phyloP scores from a whole-genome alignment of 2,113 vertebrate species.

The Chloropsis cyanopogon region DNA sequence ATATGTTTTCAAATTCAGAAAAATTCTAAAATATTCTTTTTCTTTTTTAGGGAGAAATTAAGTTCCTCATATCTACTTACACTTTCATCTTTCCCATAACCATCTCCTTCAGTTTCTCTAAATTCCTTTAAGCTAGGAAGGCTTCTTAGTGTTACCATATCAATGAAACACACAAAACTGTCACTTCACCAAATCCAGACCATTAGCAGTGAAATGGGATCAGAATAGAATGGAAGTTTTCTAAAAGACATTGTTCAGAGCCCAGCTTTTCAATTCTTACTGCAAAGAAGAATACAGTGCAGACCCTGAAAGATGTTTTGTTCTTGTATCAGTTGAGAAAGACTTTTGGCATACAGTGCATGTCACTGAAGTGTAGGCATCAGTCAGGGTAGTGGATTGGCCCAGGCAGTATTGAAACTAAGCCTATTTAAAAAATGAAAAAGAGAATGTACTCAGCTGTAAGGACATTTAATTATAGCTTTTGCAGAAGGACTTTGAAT shows the following conservation, averaged over 20 bases:
- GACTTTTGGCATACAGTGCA: background rate
- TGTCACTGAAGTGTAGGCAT: background rate
- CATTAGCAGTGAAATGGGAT: background rate
- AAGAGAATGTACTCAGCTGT: background rate
- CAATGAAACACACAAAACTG: background rate
- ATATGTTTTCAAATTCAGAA: background rate
- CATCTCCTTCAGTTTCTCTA: background rate
- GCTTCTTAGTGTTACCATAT: background rate
- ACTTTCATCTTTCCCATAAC: background rate
- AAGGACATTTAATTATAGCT: slow-evolving; percentile 54
- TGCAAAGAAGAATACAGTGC: background rate
- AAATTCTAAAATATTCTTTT: background rate
- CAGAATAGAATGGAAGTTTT: background rate
- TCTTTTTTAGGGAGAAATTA: background rate
- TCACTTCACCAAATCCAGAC: background rate
- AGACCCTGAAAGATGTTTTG: background rate
- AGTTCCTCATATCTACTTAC: background rate
- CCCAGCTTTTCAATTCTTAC: background rate
- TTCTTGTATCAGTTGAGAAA: background rate
- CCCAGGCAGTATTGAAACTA: background rate
- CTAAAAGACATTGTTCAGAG: background rate
- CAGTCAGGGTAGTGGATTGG: background rate
- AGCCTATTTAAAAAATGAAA: background rate
- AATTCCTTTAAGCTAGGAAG: background rate
- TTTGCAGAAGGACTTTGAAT: slow-evolving; percentile 31